Percentiles rank a stretch among this genome's conserved stretches.
phyloP scores from a whole-genome alignment of 2,797 vertebrate genomes.

The Falco novaeseelandiae region DNA sequence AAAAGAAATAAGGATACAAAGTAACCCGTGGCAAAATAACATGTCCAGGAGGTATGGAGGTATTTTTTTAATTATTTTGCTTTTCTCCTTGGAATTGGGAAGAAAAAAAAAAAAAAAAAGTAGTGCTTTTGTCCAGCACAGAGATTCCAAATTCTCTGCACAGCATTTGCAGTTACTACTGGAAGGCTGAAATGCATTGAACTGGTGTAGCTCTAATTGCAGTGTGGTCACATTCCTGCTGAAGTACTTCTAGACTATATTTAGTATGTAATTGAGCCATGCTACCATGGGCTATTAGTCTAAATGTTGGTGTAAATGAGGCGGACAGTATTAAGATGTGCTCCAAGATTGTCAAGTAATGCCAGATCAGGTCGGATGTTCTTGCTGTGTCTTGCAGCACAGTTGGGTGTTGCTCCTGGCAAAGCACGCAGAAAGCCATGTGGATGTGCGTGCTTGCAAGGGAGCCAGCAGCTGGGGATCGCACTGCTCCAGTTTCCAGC shows the following conservation, averaged over 20 bases:
- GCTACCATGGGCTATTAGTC: background rate
- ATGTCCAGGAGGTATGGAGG: background rate
- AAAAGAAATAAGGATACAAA: background rate
- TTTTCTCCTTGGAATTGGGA: background rate
- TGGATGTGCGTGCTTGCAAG: background rate
- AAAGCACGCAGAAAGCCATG: accelerated
- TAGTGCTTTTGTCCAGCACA: background rate
- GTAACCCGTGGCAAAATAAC: background rate
- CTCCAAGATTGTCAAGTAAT: background rate
- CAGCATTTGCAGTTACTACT: background rate
- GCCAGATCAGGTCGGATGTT: background rate
- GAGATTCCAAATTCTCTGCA: background rate
- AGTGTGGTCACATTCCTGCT: background rate
- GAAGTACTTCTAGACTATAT: background rate
- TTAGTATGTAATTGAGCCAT: background rate
- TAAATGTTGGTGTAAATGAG: background rate
- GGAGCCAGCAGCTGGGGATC: background rate
- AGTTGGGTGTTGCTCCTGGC: background rate
- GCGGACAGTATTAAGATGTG: background rate
- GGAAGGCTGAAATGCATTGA: background rate
- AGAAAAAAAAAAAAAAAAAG: background rate
- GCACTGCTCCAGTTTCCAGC: accelerated
- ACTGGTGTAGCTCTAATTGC: background rate
- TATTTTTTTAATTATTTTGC: background rate
- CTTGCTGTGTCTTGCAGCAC: background rate